These are phyloP conservation scores for Dinocampus coccinellae DNA, from an alignment of 2,888 invertebrate genomes.

Conservation along the genomic window DNA sequence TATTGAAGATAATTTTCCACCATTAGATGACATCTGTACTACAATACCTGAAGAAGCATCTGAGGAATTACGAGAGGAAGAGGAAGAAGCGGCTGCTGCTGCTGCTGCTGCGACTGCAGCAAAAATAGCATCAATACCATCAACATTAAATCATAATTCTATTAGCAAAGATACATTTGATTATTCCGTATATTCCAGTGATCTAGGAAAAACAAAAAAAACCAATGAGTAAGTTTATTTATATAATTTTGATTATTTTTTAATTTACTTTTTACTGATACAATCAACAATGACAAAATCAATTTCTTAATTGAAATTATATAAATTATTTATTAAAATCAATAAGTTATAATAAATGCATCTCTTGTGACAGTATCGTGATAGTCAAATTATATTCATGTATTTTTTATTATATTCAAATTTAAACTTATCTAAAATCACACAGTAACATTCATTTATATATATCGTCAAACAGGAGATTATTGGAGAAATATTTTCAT, in stretches of 20 bases:
- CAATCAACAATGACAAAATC: too few species aligned
- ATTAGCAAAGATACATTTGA: conserved; percentile 42
- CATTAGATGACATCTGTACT: conserved; percentile 63
- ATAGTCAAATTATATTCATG: too few species aligned
- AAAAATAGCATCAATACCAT: conserved; percentile 47
- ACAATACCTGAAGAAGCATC: conserved; percentile 73
- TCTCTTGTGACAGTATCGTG: too few species aligned
- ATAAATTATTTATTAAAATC: too few species aligned
- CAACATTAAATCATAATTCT: conserved; percentile 35
- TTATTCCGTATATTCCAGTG: conserved; percentile 22
- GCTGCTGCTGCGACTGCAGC: too few species aligned
- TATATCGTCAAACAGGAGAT: conserved; percentile 3
- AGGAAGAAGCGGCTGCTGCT: conserved; percentile 70
- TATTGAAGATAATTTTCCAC: conserved; percentile 48
- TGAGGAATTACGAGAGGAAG: conserved; percentile 72
- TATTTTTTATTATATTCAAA: too few species aligned
- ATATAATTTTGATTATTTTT: conserved; percentile 2
- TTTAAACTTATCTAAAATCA: too few species aligned
- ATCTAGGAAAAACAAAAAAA: conserved; percentile 24
- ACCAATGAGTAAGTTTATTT: conserved; percentile 26
- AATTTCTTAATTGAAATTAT: too few species aligned
- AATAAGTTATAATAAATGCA: too few species aligned
- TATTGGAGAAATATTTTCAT: conserved; percentile 7
- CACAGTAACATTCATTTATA: neutral
- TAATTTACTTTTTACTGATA: neutral